phyloP scores from a whole-genome alignment of 53 echinoderm and acorn worm species.

The Crossaster papposus region DNA sequence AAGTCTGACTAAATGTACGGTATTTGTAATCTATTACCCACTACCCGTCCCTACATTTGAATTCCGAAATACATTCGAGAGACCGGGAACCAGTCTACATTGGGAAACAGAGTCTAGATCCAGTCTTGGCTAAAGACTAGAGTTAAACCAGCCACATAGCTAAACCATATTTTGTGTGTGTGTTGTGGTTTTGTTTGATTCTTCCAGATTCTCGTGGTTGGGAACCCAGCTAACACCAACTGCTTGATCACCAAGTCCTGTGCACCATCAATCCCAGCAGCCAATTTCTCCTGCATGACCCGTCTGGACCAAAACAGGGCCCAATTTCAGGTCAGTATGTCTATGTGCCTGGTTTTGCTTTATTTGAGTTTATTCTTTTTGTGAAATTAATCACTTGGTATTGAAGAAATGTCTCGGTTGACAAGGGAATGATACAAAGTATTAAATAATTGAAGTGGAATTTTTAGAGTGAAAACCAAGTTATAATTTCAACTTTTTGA shows the following conservation, averaged over 20 bases:
- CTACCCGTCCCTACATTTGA: too few species aligned
- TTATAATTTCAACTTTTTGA: too few species aligned
- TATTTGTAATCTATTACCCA: too few species aligned
- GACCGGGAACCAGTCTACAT: too few species aligned
- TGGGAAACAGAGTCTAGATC: too few species aligned
- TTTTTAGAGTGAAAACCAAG: too few species aligned
- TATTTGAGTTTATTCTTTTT: not conserved
- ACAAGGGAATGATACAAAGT: too few species aligned
- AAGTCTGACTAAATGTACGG: too few species aligned
- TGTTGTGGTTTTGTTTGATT: not conserved
- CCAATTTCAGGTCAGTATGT: slow-evolving; percentile 81
- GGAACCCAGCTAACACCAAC: slow-evolving; percentile 99
- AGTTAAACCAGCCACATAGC: not conserved
- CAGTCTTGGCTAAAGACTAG: too few species aligned
- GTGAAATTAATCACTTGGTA: not conserved
- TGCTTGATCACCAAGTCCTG: slow-evolving; percentile 79
- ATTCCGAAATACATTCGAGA: too few species aligned
- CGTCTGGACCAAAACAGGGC: slow-evolving; percentile 97
- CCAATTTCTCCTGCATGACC: slow-evolving; percentile 89
- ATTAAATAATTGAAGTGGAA: too few species aligned
- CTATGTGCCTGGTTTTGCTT: not conserved
- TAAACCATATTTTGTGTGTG: not conserved
- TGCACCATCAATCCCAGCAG: slow-evolving; percentile 89
- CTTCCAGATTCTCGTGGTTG: slow-evolving; percentile 89
- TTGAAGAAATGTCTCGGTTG: not conserved